Evolutionary conservation across 2,888 invertebrate genomes (phyloP).

Genomic region (Julus scandinavius): DNA sequence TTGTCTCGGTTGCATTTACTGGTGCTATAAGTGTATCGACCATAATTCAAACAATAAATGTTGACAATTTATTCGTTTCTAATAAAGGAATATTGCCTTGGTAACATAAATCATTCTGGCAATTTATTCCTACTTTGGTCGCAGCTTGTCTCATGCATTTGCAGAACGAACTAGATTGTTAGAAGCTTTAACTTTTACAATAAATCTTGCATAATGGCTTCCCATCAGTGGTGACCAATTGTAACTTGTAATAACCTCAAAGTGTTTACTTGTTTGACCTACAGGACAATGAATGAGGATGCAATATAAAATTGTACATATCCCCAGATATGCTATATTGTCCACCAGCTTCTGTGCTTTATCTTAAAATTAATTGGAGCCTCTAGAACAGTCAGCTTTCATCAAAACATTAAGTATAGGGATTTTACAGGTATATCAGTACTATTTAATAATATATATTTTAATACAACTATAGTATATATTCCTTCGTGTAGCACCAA

Average conservation of each 20-base stretch:
- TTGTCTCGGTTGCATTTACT: too few species aligned
- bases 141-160: not conserved
- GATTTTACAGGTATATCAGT: too few species aligned
- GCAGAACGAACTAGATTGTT: not conserved
- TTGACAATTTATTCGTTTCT: not conserved
- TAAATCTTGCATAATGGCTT: not conserved
- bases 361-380: too few species aligned
- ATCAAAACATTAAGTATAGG: too few species aligned
- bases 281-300: not conserved
- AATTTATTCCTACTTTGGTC: not conserved
- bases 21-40: not conserved
- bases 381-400: too few species aligned
- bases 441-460: too few species aligned
- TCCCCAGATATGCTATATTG: too few species aligned
- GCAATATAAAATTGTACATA: too few species aligned
- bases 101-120: not conserved
- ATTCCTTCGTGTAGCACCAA: too few species aligned
- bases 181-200: conserved; percentile 13
- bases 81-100: not conserved
- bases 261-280: not conserved
- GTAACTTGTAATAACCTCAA: not conserved
- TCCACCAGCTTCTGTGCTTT: too few species aligned
- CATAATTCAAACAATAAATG: not conserved
- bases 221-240: not conserved
- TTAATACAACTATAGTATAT: too few species aligned